Evolutionary conservation across 2,113 vertebrate genomes (phyloP).

Genomic region (Paracanthobrama guichenoti): DNA sequence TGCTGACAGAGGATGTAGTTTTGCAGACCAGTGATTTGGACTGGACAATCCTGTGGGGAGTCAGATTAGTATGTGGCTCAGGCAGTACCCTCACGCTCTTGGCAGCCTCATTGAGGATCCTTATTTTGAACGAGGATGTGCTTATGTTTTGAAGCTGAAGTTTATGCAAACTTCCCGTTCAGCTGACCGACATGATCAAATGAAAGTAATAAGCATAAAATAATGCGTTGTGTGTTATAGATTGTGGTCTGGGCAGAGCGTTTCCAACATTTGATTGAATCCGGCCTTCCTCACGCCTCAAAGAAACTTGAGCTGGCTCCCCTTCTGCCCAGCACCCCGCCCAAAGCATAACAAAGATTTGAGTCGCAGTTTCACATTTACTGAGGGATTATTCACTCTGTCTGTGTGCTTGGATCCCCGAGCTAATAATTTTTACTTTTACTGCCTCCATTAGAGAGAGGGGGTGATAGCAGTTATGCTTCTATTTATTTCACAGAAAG

Average conservation of each 20-base stretch:
- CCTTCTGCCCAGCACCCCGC: slow-evolving; percentile 53
- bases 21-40: slow-evolving; percentile 34
- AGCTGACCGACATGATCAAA: slow-evolving; percentile 7
- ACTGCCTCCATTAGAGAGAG: slow-evolving; percentile 27
- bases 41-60: slow-evolving; percentile 31
- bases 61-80: slow-evolving; percentile 39
- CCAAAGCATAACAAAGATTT: slow-evolving; percentile 53
- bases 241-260: neutral
- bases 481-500: slow-evolving; percentile 24
- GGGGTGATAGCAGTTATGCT: slow-evolving; percentile 7
- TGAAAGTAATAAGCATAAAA: slow-evolving; percentile 20
- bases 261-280: slow-evolving; percentile 34
- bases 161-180: neutral
- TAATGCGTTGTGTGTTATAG: slow-evolving; percentile 16
- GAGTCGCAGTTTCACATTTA: slow-evolving; percentile 61
- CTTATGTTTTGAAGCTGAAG: slow-evolving; percentile 22
- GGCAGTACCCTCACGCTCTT: neutral
- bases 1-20: slow-evolving; percentile 25
- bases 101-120: neutral
- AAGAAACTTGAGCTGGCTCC: slow-evolving; percentile 63
- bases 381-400: slow-evolving; percentile 53
- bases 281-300: slow-evolving; percentile 57
- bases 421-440: slow-evolving; percentile 48
- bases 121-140: neutral
- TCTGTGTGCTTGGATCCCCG: slow-evolving; percentile 33